phyloP scores from a whole-genome alignment of 2,113 vertebrate species.

The Rynchops niger region DNA sequence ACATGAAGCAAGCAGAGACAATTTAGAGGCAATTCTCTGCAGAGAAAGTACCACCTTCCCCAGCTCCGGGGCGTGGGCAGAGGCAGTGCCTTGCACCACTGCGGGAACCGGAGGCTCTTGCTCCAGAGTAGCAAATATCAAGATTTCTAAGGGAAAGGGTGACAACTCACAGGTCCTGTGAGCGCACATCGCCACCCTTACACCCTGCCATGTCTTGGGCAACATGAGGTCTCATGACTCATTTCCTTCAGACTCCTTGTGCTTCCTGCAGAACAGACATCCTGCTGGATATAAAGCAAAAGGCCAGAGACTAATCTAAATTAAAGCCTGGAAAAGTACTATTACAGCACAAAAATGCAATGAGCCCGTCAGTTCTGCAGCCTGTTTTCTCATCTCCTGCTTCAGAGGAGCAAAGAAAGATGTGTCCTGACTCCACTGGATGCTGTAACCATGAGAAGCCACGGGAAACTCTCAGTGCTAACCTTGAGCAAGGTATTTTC shows the following conservation, averaged over 20 bases:
- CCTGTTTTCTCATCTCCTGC: neutral
- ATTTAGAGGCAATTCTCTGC: neutral
- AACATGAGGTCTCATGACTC: neutral
- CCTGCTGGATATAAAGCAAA: neutral
- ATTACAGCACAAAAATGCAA: neutral
- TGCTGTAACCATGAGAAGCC: neutral
- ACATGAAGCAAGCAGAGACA: neutral
- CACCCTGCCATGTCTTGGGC: fast-evolving
- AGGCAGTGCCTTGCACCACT: fast-evolving
- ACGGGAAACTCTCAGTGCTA: neutral
- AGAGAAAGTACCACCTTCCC: neutral
- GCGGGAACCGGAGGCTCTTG: neutral
- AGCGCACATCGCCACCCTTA: fast-evolving
- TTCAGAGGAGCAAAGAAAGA: neutral
- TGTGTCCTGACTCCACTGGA: neutral
- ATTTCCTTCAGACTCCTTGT: neutral
- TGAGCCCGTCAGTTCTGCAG: neutral
- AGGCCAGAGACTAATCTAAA: neutral
- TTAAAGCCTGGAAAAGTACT: neutral
- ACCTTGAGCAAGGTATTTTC: neutral
- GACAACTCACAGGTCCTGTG: too few relatives aligned
- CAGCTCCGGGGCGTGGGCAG: neutral
- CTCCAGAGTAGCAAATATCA: neutral
- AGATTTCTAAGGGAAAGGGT: neutral
- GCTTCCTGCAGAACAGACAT: neutral